Base-by-base conservation (phyloP, 1,140 invertebrate species). In the Drosophila nannoptera region DNA sequence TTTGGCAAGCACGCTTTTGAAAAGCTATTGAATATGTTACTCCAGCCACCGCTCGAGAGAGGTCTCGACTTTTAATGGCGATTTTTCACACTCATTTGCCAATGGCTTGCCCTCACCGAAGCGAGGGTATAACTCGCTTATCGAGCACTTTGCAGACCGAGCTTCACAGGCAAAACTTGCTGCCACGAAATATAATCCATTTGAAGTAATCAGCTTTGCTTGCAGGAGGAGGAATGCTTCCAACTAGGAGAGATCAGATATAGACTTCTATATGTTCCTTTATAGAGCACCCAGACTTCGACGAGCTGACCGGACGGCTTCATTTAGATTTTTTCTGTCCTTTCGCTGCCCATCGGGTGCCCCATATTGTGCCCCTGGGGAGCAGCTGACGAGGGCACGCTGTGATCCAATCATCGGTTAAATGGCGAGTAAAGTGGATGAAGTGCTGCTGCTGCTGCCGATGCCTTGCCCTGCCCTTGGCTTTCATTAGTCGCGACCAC, bases 1-100 rank as follows among this genome's bases (percentile, higher is more conserved):
- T 73, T 67, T 69, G 73, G 84, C 77, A 86, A 86, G 81, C 69
- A 81, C 69, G 77, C 80, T 84, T 81, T 84, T 86, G 60, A 84
- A 83, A 74, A 86, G 81, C 80, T 72, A 84, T 84, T 84, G 81
- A 84, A 84, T 80, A 86, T 81, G 80, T 80, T 84, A 53, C 76
- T 43, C 73, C 54, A 53, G 36, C 48, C 49, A 45, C 16, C 61
- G 58, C 22, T 35, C 35, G 11, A 50, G 52, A 59, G 42, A 12
- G 33, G 60, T 62, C 16, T 46, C 45, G 73, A 49, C 38, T 46
- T 59, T 80, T 63, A 80, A 84, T 84, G 76, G 76, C 73, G 64
- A 84, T 83, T 80, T 83, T 83, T 76, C 72, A 80, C 76, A 76
- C 80, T 83, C 73, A 84, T 84, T 80, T 74, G 55, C 63, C 65